Evolutionary conservation across 2,888 invertebrate genomes (phyloP).

Genomic region (Orchesella flavescens): DNA sequence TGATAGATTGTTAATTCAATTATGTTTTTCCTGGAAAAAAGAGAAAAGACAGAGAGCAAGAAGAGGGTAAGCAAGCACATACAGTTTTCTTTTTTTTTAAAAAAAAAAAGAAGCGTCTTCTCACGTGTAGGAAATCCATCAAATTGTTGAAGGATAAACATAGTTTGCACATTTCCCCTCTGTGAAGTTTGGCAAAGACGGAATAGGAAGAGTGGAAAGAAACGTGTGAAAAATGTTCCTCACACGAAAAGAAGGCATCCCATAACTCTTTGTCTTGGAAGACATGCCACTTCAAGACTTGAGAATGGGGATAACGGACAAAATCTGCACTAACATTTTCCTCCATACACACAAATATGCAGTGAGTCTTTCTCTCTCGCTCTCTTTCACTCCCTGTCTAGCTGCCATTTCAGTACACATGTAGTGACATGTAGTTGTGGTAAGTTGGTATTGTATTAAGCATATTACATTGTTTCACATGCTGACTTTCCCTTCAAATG

Average conservation of each 20-base stretch:
- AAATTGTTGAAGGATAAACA: constrained; percentile 63
- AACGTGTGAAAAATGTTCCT: constrained; percentile 62
- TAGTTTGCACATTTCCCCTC: constrained; percentile 44
- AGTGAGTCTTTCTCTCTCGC: constrained; percentile 1
- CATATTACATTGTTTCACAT: constrained; percentile 33
- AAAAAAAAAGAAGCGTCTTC: constrained; percentile 49
- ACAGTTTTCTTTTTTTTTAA: constrained; percentile 6
- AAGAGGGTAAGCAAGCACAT: constrained; percentile 16
- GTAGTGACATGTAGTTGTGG: constrained; percentile 33
- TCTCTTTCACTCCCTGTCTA: constrained; percentile 5
- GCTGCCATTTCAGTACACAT: constrained; percentile 30
- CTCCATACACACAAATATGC: background rate
- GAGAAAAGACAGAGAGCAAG: background rate
- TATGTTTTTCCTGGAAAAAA: constrained; percentile 10
- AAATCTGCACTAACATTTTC: constrained; percentile 21
- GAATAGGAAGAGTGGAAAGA: constrained; percentile 27
- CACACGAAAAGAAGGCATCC: constrained; percentile 64
- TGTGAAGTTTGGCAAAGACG: constrained; percentile 9
- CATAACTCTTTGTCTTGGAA: constrained; percentile 65
- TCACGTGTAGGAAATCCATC: constrained; percentile 63
- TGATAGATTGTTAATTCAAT: constrained; percentile 59
- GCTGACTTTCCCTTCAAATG: constrained; percentile 14
- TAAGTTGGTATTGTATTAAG: constrained; percentile 26
- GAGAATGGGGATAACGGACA: constrained; percentile 42
- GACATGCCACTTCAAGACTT: constrained; percentile 48